These are phyloP conservation scores for Cantharis lateralis DNA, from an alignment of 2,888 invertebrate species.

Conservation along the genomic window DNA sequence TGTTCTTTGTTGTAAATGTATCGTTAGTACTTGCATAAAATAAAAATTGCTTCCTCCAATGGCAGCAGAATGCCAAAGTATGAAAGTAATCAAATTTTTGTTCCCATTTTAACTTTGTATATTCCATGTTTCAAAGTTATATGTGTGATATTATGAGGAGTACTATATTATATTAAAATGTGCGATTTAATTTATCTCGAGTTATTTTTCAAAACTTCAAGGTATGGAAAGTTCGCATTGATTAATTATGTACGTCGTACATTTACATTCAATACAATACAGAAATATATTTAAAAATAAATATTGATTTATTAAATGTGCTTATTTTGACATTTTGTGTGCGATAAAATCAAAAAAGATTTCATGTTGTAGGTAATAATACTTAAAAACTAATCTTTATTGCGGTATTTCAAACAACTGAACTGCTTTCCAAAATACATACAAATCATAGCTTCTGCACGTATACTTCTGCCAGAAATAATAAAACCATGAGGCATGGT, in stretches of 20 bases:
- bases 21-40: not conserved
- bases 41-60: not conserved
- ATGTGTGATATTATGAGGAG: not conserved
- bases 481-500: not conserved
- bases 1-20: not conserved
- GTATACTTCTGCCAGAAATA: not conserved
- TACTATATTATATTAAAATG: not conserved
- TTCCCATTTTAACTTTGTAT: not conserved
- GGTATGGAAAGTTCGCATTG: not conserved
- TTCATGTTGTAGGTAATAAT: not conserved
- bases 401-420: not conserved
- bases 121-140: not conserved
- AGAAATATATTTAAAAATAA: not conserved
- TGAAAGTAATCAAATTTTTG: not conserved
- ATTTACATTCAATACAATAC: not conserved
- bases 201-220: not conserved
- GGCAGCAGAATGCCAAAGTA: not conserved
- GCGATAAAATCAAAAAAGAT: not conserved
- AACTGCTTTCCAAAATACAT: not conserved
- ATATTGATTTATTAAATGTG: not conserved
- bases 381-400: not conserved
- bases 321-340: not conserved
- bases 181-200: too few relatives aligned
- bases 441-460: not conserved
- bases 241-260: not conserved